phyloP scores from a whole-genome alignment of 2,888 invertebrate species.

The Trissolcus japonicus region DNA sequence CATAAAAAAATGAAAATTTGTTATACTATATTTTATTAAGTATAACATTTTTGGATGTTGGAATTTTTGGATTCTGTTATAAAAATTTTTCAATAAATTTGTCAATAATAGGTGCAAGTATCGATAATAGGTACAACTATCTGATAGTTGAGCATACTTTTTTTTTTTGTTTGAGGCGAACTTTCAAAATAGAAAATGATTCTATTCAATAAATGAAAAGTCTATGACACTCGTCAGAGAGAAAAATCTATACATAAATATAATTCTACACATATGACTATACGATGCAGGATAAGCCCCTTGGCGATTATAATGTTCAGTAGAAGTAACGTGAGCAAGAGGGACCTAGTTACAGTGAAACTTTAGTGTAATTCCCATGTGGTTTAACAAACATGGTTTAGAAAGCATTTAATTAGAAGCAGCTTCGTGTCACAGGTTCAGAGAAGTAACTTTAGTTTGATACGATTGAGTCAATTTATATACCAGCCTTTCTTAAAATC shows the following conservation, averaged over 20 bases:
- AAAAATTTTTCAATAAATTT: no score
- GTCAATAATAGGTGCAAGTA: no score
- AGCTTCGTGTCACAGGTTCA: constrained; percentile 22
- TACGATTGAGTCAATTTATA: constrained; percentile 37
- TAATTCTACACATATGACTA: constrained; percentile 24
- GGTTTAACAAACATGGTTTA: constrained; percentile 42
- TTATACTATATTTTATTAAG: no score
- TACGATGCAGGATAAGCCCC: constrained; percentile 37
- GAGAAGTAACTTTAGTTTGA: constrained; percentile 39
- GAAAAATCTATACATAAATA: constrained; percentile 29
- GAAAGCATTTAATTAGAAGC: constrained; percentile 47
- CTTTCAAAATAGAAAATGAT: no score
- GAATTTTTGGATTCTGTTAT: no score
- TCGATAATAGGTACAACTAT: no score
- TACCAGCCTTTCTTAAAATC: constrained; percentile 13
- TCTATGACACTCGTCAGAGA: no score
- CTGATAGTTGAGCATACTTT: no score
- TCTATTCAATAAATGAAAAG: no score
- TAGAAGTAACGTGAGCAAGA: constrained; percentile 39
- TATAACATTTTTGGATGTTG: no score
- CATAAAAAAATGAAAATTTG: no score
- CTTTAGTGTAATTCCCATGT: constrained; percentile 41
- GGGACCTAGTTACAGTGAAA: constrained; percentile 43
- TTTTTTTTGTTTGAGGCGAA: no score
- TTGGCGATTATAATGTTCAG: constrained; percentile 45